Base-by-base conservation (phyloP, 1,140 invertebrate species). In the Diuraphis noxia region DNA sequence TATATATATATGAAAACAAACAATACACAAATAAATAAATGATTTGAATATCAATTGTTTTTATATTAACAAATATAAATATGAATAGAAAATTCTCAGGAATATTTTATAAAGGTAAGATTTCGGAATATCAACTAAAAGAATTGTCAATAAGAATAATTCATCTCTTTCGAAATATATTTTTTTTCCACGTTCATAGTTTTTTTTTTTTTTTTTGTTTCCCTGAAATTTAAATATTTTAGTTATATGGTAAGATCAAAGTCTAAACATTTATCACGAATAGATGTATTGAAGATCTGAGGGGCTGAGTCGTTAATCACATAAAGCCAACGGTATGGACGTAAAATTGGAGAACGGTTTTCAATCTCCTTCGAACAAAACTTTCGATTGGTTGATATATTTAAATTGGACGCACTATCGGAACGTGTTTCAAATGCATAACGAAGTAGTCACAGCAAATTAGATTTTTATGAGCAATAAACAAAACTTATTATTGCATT, bases 301-400 rank as follows among this genome's bases (percentile, higher is more conserved):
- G 13, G 30, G 87, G 41, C 87, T 30, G 87, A 88, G 63, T 88
- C 87, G 87, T 88, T 72, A 88, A 88, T 88, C 52, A 88, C 87
- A 77, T 63, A 88, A 63, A 41, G 87, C 40, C 87, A n/a, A 88
- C 43, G 23, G 23, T 52, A 38, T 87, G 17, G 49, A 40, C 38
- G 41, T 41, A 63, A 88, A 63, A 88, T 88, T 72, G 87, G 52
- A 88, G 38, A 88, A 30, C n/a, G 63, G 25, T 40, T 88, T 63
- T 88, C 87, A 88, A 88, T 88, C 87, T 88, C 38, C 25, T 41
- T 10, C 52, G 3, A 25, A 72, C 63, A 63, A 56, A 88, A 52
- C 40, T 72, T 88, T 77, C 21, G 52, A 46, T 41, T 56, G 63
- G 36, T 63, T 56, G 41, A 88, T 88, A 88, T 3, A 88, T 88